Conservation (phyloP, 2,888 invertebrate species). For the Lasioglossum oenotherae region DNA sequence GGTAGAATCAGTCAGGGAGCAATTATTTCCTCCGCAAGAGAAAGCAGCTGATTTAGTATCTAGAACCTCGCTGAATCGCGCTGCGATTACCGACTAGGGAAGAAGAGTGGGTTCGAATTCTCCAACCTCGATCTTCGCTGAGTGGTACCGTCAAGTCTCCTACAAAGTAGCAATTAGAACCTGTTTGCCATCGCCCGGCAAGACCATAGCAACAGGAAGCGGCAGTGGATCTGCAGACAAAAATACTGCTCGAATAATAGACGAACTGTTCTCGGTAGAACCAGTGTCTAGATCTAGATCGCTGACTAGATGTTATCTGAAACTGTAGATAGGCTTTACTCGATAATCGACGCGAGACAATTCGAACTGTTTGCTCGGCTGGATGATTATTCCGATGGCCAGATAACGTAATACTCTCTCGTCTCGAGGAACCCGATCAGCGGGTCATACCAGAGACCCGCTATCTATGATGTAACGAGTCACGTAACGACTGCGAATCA, state of each 20-base stretch:
- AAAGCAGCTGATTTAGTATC: background rate
- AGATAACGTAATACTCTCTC: constrained; percentile 1
- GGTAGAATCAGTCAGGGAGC: background rate
- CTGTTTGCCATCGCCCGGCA: background rate
- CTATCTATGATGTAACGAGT: constrained; percentile 24
- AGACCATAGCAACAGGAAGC: background rate
- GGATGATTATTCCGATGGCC: background rate
- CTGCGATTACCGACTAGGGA: background rate
- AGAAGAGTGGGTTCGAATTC: background rate
- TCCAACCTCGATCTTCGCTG: background rate
- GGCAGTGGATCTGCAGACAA: background rate
- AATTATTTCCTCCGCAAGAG: background rate
- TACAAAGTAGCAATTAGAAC: background rate
- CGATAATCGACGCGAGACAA: background rate
- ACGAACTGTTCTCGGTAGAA: background rate
- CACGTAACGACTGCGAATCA: constrained; percentile 13
- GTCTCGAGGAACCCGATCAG: background rate
- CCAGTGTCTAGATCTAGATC: background rate
- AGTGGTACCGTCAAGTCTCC: background rate
- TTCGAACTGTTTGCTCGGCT: background rate
- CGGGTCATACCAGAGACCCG: constrained; percentile 3
- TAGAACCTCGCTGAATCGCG: background rate
- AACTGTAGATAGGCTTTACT: background rate
- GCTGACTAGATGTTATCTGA: background rate
- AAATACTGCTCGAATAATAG: background rate